Evolutionary conservation across 2,797 vertebrate genomes (phyloP), one percentile per base, ranked within the genome.

Genomic region (Babyrousa celebensis): DNA sequence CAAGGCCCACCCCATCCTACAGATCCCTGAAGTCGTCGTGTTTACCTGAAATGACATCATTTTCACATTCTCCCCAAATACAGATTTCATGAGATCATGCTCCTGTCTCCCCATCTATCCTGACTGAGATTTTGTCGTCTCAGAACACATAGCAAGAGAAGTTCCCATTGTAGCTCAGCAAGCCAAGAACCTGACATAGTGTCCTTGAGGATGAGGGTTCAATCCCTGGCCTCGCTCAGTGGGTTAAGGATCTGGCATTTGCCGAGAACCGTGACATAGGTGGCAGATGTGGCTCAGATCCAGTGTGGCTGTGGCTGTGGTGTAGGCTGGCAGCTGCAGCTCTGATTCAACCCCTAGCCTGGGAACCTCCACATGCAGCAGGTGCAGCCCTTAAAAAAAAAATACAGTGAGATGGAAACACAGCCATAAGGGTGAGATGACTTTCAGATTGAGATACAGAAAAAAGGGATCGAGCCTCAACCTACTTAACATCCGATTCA

Each of bases 1-100:
- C 43, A 48, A 6, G 43, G 43, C 11, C 58, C 23, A 5, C 17
- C 71, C 16, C 0, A 0, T 16, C 54, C 74, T 65, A 2, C 21
- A 23, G 56, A 72, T 6, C 10, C 32, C 56, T 62, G 14, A 43
- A 40, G 17, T 32, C 20, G 9, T 10, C 0, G 2, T 23, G 12
- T 27, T 82, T 43, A 36, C 43, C 2, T 2, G 14, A 94, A 40
- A 52, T 18, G 12, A 80, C 23, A 63, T 17, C 0, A 15, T 2
- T 74, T 54, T 32, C 68, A 40, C 14, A 17, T 25, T 80, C 65
- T 82, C 48, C 29, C 32, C 32, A 56, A 5, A 18, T 17, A 62
- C 9, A 23, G 20, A 77, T 70, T 27, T 79, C 27, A 25, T 0
- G 2, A 77, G 78, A 78, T 11, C n/a, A 11, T 58, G 29, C 56